A percentile compares a stretch with the other conserved stretches of the same genome.
Conservation (phyloP, 2,888 invertebrate genomes). For the Strigamia transsilvanica region DNA sequence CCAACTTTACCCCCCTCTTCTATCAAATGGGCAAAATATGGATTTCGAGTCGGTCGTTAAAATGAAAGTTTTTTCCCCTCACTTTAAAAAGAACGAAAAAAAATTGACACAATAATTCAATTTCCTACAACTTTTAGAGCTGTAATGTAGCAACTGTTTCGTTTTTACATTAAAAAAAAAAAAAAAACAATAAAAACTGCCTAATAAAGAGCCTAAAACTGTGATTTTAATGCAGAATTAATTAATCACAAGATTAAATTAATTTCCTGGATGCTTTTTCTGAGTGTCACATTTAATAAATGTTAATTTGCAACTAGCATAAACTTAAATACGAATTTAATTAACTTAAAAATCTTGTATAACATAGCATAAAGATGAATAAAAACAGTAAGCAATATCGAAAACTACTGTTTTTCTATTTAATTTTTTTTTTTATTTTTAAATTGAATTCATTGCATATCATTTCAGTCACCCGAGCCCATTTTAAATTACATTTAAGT, state of each 20-base stretch:
- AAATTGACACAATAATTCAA: not conserved
- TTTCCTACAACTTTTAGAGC: not conserved
- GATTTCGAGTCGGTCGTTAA: conserved; percentile 23
- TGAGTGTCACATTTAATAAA: not conserved
- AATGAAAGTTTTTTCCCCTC: not conserved
- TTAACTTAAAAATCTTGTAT: not conserved
- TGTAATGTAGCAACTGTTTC: not conserved
- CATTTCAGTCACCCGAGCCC: not conserved
- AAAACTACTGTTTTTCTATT: too few species aligned
- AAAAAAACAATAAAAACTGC: not conserved
- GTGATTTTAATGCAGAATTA: not conserved
- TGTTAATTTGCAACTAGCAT: not conserved
- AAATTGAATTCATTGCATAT: not conserved
- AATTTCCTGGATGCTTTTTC: not conserved
- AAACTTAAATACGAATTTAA: conserved; percentile 32
- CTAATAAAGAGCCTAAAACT: not conserved
- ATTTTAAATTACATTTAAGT: conserved; percentile 16
- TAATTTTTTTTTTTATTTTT: not conserved
- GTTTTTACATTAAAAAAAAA: not conserved
- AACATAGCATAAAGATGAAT: not conserved
- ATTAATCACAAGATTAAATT: conserved; percentile 12
- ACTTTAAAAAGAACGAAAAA: not conserved
- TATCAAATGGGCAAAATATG: conserved; percentile 40
- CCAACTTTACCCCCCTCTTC: conserved; percentile 14
- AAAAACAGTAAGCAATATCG: not conserved